Base-by-base conservation (phyloP, 2,113 vertebrate species). In the Arizona elegans region DNA sequence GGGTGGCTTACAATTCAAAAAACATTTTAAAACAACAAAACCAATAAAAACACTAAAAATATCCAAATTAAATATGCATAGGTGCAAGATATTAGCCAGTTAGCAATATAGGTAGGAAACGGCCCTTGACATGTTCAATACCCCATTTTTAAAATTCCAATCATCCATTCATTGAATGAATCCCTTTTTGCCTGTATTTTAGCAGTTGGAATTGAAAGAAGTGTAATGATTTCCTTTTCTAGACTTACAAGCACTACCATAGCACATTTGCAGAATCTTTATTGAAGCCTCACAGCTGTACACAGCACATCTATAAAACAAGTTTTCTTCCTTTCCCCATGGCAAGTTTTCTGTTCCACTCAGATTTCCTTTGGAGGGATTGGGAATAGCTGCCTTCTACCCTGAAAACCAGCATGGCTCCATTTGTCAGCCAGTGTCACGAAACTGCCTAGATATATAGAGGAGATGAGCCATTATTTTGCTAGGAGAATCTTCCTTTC, bases 291-390 rank as follows among this genome's bases (percentile, higher is more conserved):
- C 91, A 7, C 92, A 47, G 33, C 91, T 95, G 96, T 96, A 86
- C 47, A 94, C 87, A 0, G 24, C 94, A 90, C 95, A 94, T 95
- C 93, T 96, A 93, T 94, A 95, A 90, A 95, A 87, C 90, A 91
- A 95, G 85, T 43, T n/a, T 52, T 47, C 59, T 94, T 62, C 94
- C 91, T 56, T 94, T 97, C 95, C 96, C 97, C 92, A 95, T 97
- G 95, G 97, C 93, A 50, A 12, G 87, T 93, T 95, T 95, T 96
- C 95, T 95, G 91, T 93, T 93, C 95, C 92, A 53, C 94, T 96
- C 94, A 94, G 94, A 93, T 94, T 96, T 95, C 96, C 95, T 96
- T 95, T 96, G 96, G 95, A 95, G 93, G 90, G 90, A 95, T 15
- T 89, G 90, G 65, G 90, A 95, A 92, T 95, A 96, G 95, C 96